Evolutionary conservation across 2,888 invertebrate species (phyloP).

Genomic region (Mythimna loreyi): DNA sequence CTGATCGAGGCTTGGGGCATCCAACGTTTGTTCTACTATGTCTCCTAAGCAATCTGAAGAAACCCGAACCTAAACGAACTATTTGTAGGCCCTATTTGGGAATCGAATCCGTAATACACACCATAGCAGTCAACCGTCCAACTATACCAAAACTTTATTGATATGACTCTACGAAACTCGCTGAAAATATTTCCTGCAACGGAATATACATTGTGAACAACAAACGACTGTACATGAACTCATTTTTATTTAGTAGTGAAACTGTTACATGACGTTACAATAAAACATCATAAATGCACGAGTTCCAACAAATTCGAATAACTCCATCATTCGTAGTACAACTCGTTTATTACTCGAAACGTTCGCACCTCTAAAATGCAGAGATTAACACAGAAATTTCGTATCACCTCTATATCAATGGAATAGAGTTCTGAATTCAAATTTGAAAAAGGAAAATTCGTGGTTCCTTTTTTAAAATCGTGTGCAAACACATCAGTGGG

Average conservation of each 20-base stretch:
- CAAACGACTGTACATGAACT: slow-evolving; percentile 14
- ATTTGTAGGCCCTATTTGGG: neutral
- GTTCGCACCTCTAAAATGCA: slow-evolving; percentile 39
- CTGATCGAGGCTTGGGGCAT: no score
- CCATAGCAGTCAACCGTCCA: no score
- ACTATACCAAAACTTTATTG: slow-evolving; percentile 4
- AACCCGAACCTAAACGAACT: neutral
- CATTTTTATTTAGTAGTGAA: slow-evolving; percentile 40
- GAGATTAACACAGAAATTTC: slow-evolving; percentile 17
- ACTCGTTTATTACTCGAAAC: slow-evolving; percentile 36
- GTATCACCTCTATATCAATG: slow-evolving; percentile 19
- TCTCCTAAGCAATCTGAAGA: no score
- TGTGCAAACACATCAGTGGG: slow-evolving; percentile 76
- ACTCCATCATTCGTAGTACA: slow-evolving; percentile 35
- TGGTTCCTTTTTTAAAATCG: slow-evolving; percentile 65
- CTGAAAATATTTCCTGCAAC: slow-evolving; percentile 18
- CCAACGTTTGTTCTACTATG: no score
- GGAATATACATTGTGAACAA: slow-evolving; percentile 20
- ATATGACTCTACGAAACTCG: neutral
- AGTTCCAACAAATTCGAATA: slow-evolving; percentile 33
- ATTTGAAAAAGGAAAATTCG: slow-evolving; percentile 25
- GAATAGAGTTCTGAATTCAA: slow-evolving; percentile 31
- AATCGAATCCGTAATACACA: neutral
- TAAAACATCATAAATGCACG: slow-evolving; percentile 49
- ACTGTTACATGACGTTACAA: slow-evolving; percentile 39